Evolutionary conservation across 1,140 invertebrate genomes (phyloP).

Genomic region (Bombus vancouverensis): DNA sequence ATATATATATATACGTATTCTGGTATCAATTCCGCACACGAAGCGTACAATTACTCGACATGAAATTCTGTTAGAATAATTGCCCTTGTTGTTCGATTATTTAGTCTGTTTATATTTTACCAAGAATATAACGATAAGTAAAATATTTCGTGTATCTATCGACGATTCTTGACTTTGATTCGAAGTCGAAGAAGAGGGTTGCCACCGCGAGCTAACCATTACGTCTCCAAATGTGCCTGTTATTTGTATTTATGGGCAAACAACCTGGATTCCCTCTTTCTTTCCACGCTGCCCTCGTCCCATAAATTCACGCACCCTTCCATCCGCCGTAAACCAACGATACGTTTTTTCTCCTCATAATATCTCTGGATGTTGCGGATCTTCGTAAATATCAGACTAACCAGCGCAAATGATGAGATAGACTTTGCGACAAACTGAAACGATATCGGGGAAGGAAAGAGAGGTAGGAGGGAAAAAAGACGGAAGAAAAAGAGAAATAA

Average conservation of each 20-base stretch:
- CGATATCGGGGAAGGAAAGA: neutral
- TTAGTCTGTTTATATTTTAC: neutral
- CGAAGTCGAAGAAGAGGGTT: neutral
- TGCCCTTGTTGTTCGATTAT: too few species aligned
- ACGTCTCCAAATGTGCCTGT: constrained; percentile 25
- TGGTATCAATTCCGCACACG: too few species aligned
- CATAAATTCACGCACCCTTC: constrained; percentile 64
- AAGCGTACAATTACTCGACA: neutral
- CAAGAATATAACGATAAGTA: too few species aligned
- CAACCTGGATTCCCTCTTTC: constrained; percentile 35
- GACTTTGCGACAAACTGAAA: constrained; percentile 24
- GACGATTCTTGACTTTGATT: neutral
- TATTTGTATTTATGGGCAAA: constrained; percentile 62
- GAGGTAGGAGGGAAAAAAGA: too few species aligned
- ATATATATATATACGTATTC: too few species aligned
- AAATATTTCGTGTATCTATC: too few species aligned
- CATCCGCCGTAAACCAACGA: constrained; percentile 56
- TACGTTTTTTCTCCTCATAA: constrained; percentile 43
- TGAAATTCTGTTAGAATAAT: neutral
- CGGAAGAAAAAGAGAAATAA: neutral
- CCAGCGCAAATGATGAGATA: constrained; percentile 35
- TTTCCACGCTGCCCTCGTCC: constrained; percentile 28
- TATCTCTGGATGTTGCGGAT: constrained; percentile 38
- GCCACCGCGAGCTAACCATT: neutral
- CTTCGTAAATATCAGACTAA: constrained; percentile 41